Conservation (phyloP, 1,140 invertebrate genomes). For the Harpegnathos saltator region DNA sequence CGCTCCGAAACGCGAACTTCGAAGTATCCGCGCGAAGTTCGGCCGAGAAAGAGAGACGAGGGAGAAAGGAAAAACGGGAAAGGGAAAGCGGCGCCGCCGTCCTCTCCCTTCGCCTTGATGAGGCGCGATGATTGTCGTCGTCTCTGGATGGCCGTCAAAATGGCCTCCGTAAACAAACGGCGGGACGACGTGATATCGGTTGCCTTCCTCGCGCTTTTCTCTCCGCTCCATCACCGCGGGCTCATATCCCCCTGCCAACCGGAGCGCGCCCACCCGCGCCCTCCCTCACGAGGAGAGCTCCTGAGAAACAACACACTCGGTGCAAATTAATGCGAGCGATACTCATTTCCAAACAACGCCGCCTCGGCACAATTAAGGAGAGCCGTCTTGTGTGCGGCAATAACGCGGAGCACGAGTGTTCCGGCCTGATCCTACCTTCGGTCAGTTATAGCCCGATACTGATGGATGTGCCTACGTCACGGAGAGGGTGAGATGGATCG, state of each 20-base stretch:
- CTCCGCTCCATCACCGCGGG: no score
- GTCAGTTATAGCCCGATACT: conserved; percentile 41
- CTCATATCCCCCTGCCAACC: no score
- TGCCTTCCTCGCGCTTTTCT: conserved; percentile 19
- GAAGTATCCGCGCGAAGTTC: not conserved
- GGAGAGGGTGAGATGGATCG: conserved; percentile 42
- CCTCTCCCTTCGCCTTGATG: not conserved
- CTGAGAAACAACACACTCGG: conserved; percentile 65
- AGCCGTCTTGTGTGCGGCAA: conserved; percentile 8
- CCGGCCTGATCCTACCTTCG: conserved; percentile 53
- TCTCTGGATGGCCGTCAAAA: conserved; percentile 35
- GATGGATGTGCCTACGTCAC: conserved; percentile 49
- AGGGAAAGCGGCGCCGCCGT: no score
- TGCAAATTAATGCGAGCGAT: conserved; percentile 60
- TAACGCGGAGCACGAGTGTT: conserved; percentile 30
- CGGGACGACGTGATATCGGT: conserved; percentile 41
- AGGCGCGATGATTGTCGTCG: conserved; percentile 36
- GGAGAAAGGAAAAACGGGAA: no score
- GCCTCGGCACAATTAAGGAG: conserved; percentile 43
- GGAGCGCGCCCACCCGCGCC: no score
- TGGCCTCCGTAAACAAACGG: conserved; percentile 23
- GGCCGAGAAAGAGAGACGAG: no score
- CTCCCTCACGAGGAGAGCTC: no score
- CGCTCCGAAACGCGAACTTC: not conserved
- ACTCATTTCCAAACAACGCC: conserved; percentile 55